These are phyloP conservation scores for Fundulus diaphanus DNA, from an alignment of 2,797 vertebrate species.

Conservation along the genomic window DNA sequence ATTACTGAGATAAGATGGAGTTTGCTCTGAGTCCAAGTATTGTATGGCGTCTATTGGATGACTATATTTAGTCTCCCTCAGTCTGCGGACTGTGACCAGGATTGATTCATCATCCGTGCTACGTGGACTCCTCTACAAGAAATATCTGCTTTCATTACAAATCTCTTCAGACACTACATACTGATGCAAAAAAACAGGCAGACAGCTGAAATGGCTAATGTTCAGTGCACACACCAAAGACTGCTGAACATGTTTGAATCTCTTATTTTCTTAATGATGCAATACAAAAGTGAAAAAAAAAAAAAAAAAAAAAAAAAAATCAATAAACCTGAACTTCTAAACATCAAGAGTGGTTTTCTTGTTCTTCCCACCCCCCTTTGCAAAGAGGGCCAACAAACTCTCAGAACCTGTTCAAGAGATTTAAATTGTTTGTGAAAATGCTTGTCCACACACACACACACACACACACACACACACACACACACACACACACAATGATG, in stretches of 20 bases:
- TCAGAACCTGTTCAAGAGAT: conserved; percentile 8
- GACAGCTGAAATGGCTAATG: conserved; percentile 12
- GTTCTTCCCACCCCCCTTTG: neutral
- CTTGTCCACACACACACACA: conserved; percentile 14
- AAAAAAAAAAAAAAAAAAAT: conserved; percentile 12
- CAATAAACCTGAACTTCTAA: conserved; percentile 2
- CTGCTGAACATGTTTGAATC: neutral
- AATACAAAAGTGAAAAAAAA: neutral
- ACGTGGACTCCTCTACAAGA: conserved; percentile 64
- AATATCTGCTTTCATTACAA: conserved; percentile 74
- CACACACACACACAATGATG: conserved; percentile 16
- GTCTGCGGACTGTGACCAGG: conserved; percentile 43
- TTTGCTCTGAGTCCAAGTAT: conserved; percentile 36
- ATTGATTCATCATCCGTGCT: conserved; percentile 57
- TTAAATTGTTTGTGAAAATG: conserved; percentile 35
- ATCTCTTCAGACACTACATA: conserved; percentile 63
- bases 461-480: conserved; percentile 9
- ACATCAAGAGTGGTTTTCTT: neutral
- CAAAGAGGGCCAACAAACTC: neutral
- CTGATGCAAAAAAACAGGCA: conserved; percentile 8
- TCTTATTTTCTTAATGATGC: neutral
- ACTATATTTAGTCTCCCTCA: conserved; percentile 60
- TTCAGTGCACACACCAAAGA: conserved; percentile 10
- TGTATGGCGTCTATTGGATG: conserved; percentile 45
- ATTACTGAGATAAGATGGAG: conserved; percentile 30